Percentiles rank a stretch among this genome's conserved stretches.
Evolutionary conservation across 2,113 vertebrate species (phyloP).

Genomic region (Salvelinus sp.): DNA sequence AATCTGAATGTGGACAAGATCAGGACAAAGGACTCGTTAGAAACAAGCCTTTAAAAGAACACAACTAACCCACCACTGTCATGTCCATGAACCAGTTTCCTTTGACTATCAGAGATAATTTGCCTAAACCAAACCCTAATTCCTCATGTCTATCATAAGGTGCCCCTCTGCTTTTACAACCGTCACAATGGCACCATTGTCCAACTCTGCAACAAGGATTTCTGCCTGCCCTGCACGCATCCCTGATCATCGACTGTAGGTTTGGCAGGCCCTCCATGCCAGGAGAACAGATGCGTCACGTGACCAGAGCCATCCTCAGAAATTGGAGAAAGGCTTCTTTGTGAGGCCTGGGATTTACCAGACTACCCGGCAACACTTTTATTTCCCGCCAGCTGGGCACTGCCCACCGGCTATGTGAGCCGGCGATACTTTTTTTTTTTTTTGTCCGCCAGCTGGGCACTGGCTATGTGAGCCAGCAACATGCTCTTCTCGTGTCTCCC

Average conservation of each 20-base stretch:
- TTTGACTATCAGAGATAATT: too few species aligned
- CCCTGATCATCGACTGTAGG: background rate
- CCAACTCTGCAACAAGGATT: too few species aligned
- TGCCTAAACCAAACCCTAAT: too few species aligned
- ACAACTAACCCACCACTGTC: too few species aligned
- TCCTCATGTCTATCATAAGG: too few species aligned
- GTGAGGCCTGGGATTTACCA: conserved; percentile 19
- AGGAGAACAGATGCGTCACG: background rate
- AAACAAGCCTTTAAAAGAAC: too few species aligned
- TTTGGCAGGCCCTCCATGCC: background rate
- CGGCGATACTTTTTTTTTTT: background rate
- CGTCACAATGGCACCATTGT: too few species aligned
- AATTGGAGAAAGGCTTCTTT: conserved; percentile 35
- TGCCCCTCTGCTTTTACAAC: too few species aligned
- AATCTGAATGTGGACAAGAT: too few species aligned
- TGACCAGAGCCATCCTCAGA: too few species aligned
- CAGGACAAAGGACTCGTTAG: too few species aligned
- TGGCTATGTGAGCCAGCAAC: conserved; percentile 32
- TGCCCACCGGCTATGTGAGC: conserved; percentile 23
- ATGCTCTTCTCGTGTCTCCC: background rate
- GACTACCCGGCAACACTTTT: background rate
- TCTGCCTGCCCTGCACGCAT: background rate
- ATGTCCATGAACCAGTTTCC: too few species aligned
- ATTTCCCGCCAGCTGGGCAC: conserved; percentile 6
- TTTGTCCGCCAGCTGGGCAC: background rate